A percentile compares a stretch with the other conserved stretches of the same genome.
Evolutionary conservation across 2,113 vertebrate species (phyloP).

Genomic region (Castor canadensis): DNA sequence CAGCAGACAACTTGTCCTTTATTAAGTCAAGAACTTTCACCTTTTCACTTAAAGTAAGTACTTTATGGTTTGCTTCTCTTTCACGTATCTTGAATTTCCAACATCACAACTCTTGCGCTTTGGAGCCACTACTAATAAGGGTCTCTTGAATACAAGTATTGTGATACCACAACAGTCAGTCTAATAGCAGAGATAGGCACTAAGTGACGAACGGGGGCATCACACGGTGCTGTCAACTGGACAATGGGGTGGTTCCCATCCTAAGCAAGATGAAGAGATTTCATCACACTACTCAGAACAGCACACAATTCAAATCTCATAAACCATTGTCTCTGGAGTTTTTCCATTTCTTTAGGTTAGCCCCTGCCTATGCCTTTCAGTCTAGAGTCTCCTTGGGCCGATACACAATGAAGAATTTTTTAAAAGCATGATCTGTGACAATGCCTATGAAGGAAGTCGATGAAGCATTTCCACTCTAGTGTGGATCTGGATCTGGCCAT

Average conservation of each 20-base stretch:
- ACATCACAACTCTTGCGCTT: not conserved
- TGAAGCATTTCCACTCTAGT: not conserved
- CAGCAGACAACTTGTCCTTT: not conserved
- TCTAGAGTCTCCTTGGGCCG: not conserved
- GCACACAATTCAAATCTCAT: not conserved
- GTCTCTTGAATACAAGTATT: too few relatives aligned
- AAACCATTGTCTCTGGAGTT: too few relatives aligned
- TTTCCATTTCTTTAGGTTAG: not conserved
- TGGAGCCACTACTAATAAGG: not conserved
- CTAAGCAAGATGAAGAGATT: too few relatives aligned
- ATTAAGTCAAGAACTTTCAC: too few relatives aligned
- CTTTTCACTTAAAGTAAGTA: not conserved
- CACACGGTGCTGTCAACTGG: too few relatives aligned
- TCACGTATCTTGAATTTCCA: not conserved
- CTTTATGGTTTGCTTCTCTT: too few relatives aligned
- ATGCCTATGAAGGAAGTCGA: fast-evolving
- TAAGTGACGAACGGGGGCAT: not conserved
- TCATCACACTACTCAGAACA: too few relatives aligned
- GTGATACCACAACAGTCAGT: not conserved
- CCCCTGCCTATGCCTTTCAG: not conserved
- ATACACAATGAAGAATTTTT: not conserved
- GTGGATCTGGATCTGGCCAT: too few relatives aligned
- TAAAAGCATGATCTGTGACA: not conserved
- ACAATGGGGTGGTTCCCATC: too few relatives aligned
- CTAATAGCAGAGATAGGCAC: not conserved